phyloP scores from a whole-genome alignment of 1,140 invertebrate genomes.

The Theocolax elegans region DNA sequence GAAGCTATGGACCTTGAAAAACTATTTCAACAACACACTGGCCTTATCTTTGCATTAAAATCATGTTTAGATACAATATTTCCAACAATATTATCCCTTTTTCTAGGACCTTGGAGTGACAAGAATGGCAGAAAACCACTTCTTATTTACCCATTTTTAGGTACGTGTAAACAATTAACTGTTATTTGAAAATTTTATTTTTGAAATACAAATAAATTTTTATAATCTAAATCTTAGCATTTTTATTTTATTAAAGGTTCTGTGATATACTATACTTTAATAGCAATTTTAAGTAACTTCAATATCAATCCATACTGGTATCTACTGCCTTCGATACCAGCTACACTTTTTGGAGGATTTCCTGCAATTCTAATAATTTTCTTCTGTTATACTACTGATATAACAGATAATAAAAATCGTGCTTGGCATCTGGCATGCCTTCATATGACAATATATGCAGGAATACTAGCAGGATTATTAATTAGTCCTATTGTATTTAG shows the following conservation, averaged over 20 bases:
- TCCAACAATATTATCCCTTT: slow-evolving; percentile 73
- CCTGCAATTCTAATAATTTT: slow-evolving; percentile 71
- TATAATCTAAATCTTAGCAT: no score
- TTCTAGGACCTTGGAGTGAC: slow-evolving; percentile 80
- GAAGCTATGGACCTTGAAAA: slow-evolving; percentile 69
- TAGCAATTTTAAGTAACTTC: slow-evolving; percentile 45
- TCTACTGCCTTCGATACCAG: slow-evolving; percentile 70
- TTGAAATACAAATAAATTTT: no score
- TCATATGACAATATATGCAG: slow-evolving; percentile 70
- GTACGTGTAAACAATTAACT: slow-evolving; percentile 61
- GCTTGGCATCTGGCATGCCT: slow-evolving; percentile 71
- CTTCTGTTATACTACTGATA: slow-evolving; percentile 74
- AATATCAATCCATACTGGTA: slow-evolving; percentile 71
- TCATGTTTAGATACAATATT: slow-evolving; percentile 72
- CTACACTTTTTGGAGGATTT: slow-evolving; percentile 70
- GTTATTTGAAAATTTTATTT: no score
- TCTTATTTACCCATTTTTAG: slow-evolving; percentile 68
- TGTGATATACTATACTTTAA: slow-evolving; percentile 42
- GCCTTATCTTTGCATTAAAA: slow-evolving; percentile 70
- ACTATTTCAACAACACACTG: slow-evolving; percentile 72
- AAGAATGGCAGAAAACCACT: slow-evolving; percentile 78
- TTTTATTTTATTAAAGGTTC: slow-evolving; percentile 46
- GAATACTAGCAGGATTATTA: slow-evolving; percentile 70
- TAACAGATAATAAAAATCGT: slow-evolving; percentile 69
- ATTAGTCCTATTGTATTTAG: slow-evolving; percentile 69